These are phyloP conservation scores for Drosophila saltans DNA, from an alignment of 1,140 invertebrate genomes.

Conservation along the genomic window DNA sequence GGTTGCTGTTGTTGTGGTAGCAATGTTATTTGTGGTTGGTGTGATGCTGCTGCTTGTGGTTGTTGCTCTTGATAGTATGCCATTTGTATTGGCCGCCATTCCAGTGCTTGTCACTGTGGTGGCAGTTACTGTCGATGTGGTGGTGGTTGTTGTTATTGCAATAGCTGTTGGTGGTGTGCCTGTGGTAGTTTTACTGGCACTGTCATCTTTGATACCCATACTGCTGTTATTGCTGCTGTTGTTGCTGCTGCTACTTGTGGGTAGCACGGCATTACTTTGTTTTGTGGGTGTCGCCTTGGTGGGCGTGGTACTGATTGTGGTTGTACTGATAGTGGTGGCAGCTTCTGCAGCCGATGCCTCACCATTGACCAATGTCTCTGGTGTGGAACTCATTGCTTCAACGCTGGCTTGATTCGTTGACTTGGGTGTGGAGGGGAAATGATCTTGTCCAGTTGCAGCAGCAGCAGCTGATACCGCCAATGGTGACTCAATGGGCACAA, in stretches of 20 bases:
- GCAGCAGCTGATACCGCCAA: conserved; percentile 14
- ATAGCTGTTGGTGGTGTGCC: conserved; percentile 56
- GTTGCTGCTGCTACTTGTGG: conserved; percentile 56
- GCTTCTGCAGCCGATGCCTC: conserved; percentile 31
- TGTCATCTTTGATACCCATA: background rate
- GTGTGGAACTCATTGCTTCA: conserved; percentile 61
- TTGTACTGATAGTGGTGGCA: conserved; percentile 19
- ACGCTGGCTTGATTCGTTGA: conserved; percentile 22
- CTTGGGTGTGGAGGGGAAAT: conserved; percentile 23
- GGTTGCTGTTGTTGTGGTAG: conserved; percentile 29
- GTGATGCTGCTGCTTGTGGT: conserved; percentile 25
- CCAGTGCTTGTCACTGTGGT: conserved; percentile 34
- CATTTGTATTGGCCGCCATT: conserved; percentile 21
- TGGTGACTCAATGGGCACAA: conserved; percentile 82
- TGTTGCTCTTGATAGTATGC: conserved; percentile 6
- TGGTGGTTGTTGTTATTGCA: conserved; percentile 63
- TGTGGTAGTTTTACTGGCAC: no score
- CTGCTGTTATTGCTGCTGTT: conserved; percentile 65
- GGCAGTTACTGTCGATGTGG: conserved; percentile 56
- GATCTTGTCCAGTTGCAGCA: conserved; percentile 15
- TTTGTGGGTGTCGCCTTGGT: conserved; percentile 69
- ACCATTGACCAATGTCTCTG: conserved; percentile 47
- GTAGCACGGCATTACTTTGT: conserved; percentile 58
- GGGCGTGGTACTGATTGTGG: conserved; percentile 70
- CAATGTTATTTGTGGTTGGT: conserved; percentile 1